phyloP scores from a whole-genome alignment of 1,140 invertebrate species.

The Leptonema lineaticorne region DNA sequence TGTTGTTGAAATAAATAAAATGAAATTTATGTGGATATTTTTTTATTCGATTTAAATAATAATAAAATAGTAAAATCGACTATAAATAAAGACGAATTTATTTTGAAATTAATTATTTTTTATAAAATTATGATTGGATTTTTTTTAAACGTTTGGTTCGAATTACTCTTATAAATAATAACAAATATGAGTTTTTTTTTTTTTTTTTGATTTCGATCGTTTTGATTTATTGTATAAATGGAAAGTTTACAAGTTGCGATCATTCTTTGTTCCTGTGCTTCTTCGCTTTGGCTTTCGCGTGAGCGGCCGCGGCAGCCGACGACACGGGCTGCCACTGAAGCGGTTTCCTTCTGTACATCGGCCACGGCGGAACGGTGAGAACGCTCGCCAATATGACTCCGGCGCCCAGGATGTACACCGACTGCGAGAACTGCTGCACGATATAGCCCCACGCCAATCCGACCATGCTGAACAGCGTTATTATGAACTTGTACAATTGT shows the following conservation, averaged over 20 bases:
- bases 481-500: constrained; percentile 83
- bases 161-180: too few species aligned
- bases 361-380: constrained; percentile 88
- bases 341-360: constrained; percentile 84
- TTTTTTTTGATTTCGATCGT: too few species aligned
- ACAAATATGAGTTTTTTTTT: too few species aligned
- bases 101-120: too few species aligned
- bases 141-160: too few species aligned
- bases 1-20: too few species aligned
- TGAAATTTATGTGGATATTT: too few species aligned
- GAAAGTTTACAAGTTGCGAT: neutral
- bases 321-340: constrained; percentile 82
- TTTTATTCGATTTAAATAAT: too few species aligned
- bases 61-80: too few species aligned
- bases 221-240: neutral
- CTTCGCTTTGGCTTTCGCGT: neutral
- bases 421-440: constrained; percentile 94
- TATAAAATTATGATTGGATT: too few species aligned
- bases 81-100: too few species aligned
- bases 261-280: constrained; percentile 47
- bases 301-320: constrained; percentile 5
- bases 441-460: constrained; percentile 91
- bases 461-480: constrained; percentile 83
- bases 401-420: constrained; percentile 87
- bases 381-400: constrained; percentile 85